A percentile compares a stretch with the other conserved stretches of the same genome.
phyloP scores from a whole-genome alignment of 2,888 invertebrate genomes.

The Phaonia tiefii region DNA sequence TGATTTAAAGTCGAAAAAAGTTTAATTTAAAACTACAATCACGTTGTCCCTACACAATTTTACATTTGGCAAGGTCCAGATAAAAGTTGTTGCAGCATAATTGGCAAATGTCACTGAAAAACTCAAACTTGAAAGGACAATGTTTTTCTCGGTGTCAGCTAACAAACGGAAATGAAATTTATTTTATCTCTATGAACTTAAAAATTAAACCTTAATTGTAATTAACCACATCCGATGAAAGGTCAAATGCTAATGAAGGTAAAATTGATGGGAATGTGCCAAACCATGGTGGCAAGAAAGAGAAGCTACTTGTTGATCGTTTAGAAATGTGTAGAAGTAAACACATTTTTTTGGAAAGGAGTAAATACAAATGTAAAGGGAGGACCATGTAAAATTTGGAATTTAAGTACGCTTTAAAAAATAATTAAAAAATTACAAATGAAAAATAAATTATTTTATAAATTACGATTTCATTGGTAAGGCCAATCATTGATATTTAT shows the following conservation, averaged over 20 bases:
- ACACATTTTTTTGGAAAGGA: too few species aligned
- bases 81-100: slow-evolving; percentile 3
- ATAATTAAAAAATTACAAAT: too few species aligned
- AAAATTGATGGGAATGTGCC: neutral
- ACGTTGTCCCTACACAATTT: neutral
- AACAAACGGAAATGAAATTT: neutral
- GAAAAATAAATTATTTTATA: too few species aligned
- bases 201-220: slow-evolving; percentile 10
- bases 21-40: slow-evolving; percentile 29
- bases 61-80: neutral
- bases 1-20: slow-evolving; percentile 1
- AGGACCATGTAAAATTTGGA: too few species aligned
- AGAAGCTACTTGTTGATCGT: too few species aligned
- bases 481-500: too few species aligned
- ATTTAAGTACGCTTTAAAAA: too few species aligned
- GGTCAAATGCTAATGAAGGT: neutral
- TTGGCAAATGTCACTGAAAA: slow-evolving; percentile 23
- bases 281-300: neutral
- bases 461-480: too few species aligned
- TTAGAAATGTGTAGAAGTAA: too few species aligned
- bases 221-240: slow-evolving; percentile 28
- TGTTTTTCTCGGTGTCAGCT: neutral
- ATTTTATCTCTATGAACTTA: neutral
- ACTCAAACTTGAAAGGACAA: neutral
- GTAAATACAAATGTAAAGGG: too few species aligned